These are phyloP conservation scores for Bambusicola thoracicus DNA, from an alignment of 2,113 vertebrate genomes.

Conservation along the genomic window DNA sequence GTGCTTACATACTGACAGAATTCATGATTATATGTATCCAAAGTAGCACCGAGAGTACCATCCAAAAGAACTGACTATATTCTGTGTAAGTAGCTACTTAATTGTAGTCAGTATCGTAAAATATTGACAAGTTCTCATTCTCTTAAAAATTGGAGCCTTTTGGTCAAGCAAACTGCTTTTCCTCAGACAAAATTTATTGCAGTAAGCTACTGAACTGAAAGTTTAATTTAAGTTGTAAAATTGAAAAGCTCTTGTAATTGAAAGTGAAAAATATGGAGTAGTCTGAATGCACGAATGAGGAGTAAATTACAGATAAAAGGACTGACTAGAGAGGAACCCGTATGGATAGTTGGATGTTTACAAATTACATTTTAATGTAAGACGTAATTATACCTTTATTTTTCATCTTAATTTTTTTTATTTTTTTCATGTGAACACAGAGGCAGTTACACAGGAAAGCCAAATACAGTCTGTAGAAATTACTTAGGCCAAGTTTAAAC, in stretches of 20 bases:
- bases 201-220: neutral
- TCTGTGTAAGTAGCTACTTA: neutral
- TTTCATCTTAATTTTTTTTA: neutral
- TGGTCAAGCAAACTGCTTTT: neutral
- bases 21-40: neutral
- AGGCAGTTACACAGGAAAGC: neutral
- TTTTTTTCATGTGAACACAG: neutral
- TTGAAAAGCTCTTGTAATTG: neutral
- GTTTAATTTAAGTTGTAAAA: neutral
- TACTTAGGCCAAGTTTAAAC: conserved; percentile 7
- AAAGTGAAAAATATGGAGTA: neutral
- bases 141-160: neutral
- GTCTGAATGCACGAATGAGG: neutral
- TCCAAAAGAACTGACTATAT: neutral
- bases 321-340: neutral
- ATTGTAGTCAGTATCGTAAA: neutral
- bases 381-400: neutral
- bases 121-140: neutral
- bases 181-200: neutral
- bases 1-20: neutral
- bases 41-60: neutral
- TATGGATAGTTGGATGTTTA: neutral
- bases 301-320: neutral
- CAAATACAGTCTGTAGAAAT: neutral
- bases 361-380: neutral